phyloP scores from a whole-genome alignment of 2,113 vertebrate species.

The Artemisiospiza belli region DNA sequence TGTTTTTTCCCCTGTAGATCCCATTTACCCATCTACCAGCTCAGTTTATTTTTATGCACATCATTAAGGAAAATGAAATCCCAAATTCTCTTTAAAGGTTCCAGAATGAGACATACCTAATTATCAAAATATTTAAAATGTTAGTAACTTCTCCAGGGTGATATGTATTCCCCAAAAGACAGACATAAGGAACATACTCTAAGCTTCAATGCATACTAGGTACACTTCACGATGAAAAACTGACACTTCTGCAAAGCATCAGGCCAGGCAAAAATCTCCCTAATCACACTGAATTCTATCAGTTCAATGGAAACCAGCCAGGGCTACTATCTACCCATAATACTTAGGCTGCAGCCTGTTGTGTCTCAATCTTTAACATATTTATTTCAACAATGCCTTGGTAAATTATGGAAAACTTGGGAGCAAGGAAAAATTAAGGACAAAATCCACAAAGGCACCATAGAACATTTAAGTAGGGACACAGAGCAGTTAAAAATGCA shows the following conservation, averaged over 20 bases:
- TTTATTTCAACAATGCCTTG: background rate
- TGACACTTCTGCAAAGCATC: background rate
- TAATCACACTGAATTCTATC: background rate
- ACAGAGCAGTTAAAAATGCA: background rate
- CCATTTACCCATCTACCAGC: background rate
- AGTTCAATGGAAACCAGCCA: background rate
- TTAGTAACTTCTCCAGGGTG: background rate
- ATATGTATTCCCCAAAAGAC: background rate
- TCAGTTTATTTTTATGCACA: background rate
- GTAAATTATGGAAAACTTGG: background rate
- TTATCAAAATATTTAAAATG: background rate
- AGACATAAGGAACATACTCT: background rate
- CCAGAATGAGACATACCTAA: background rate
- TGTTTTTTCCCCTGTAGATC: background rate
- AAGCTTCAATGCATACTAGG: background rate
- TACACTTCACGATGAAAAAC: slow-evolving; percentile 8
- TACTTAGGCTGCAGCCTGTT: background rate
- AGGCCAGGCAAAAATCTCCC: background rate
- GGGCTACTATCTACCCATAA: background rate
- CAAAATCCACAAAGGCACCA: background rate
- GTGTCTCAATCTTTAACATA: background rate
- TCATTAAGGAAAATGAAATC: slow-evolving; percentile 23
- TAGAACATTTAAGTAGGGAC: background rate
- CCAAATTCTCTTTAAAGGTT: background rate
- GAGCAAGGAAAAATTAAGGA: background rate